Base-by-base conservation (phyloP, 1,140 invertebrate genomes). In the Euura saliciscinereae region DNA sequence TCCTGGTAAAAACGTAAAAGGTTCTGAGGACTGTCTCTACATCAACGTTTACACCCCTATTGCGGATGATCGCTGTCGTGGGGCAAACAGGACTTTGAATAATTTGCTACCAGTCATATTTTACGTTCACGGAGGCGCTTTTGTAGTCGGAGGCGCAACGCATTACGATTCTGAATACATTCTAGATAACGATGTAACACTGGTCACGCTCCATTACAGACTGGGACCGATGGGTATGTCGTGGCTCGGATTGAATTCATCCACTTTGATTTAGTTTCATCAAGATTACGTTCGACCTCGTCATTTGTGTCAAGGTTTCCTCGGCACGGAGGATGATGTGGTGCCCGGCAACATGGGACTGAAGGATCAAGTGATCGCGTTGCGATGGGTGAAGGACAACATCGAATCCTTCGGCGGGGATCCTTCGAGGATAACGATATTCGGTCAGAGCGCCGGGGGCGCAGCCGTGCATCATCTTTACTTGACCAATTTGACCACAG, bases 151-250 rank as follows among this genome's bases (percentile, higher is more conserved):
- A 69, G 84, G 82, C 5, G 75, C 85, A 67, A 83, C 85, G 72
- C 45, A 75, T 1, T 73, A 73, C 42, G 80, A 87, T 71, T 88
- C 91, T 1, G 89, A 91, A 71, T 92, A 90, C 78, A 81, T 94
- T 2, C 87, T 93, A 84, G 89, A 90, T 73, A 86, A 89, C 66
- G 87, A 92, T 68, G 86, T 92, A 2, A 85, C 93, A 68, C 81
- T 93, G 44, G 91, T 93, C 1, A 92, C 91, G 0, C 79, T 93
- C 6, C 92, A 92, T 75, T 93, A 92, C 79, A 87, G 92, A 64
- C 79, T 89, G 7, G 91, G 91, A 76, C 87, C 90, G 2, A 79
- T 92, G 11, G 91, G 91, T 87, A 81, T 59, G 65, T 69, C 44
- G 65, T 69, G 44, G 8, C 8, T 42, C 28, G 3, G 2, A 67